Base-by-base conservation (phyloP, 2,113 vertebrate species). In the Piliocolobus tephrosceles region DNA sequence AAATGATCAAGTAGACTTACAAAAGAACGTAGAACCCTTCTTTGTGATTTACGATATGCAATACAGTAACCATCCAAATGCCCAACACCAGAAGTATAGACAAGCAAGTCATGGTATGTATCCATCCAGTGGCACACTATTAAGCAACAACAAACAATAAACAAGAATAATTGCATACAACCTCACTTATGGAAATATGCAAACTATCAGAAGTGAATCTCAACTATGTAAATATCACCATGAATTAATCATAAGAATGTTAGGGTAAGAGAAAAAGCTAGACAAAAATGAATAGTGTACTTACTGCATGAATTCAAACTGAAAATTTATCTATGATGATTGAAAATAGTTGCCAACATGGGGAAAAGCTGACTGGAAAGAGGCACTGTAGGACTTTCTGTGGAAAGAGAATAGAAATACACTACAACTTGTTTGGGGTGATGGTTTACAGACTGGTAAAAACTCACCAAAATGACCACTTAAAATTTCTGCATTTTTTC, bases 401-500 rank as follows among this genome's bases (percentile, higher is more conserved):
- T 83, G 32, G 47, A 17, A 75, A n/a, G 14, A 83, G 12, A 66
- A 52, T 3, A 12, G 16, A 88, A 68, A 57, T 91, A 40, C 2
- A 22, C 22, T 72, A 8, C 25, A 64, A 13, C 6, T 57, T 57
- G 13, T 52, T 87, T 70, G 5, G 55, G 8, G 14, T 78, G 16
- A 78, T 22, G 9, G 2, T 52, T 78, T 17, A 16, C 78, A 43
- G 16, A 1, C 70, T 38, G 43, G 72, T 61, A n/a, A 64, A 93
- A 78, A 57, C n/a, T 83, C 22, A 91, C 18, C 17, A 87, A 91
- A 79, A 84, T 96, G 70, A 94, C 52, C 91, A 91, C 95, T 97
- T 97, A 98, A 97, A 72, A 96, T 94, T 4, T 55, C 4, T 98
- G 79, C 55, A 87, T 66, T 97, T 86, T 84, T 97, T 95, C 93